phyloP scores from a whole-genome alignment of 2,113 vertebrate genomes.

The Turnix velox region DNA sequence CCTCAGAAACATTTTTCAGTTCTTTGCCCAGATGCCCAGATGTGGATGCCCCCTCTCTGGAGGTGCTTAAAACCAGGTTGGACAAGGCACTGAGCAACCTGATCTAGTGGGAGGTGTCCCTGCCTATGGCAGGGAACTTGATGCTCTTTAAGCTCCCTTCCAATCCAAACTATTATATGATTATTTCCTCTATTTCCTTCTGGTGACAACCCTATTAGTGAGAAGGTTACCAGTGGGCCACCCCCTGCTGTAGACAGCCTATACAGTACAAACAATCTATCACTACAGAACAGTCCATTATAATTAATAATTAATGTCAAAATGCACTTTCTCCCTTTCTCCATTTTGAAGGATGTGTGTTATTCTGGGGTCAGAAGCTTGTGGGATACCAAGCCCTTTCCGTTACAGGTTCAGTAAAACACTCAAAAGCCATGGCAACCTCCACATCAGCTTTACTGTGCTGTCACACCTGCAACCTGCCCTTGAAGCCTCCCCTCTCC shows the following conservation, averaged over 20 bases:
- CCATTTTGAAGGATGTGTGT: neutral
- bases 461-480: neutral
- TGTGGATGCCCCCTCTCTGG: too few relatives aligned
- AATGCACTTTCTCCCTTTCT: neutral
- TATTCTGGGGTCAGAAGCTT: neutral
- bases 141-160: too few relatives aligned
- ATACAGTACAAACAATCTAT: neutral
- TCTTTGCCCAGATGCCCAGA: too few relatives aligned
- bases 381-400: neutral
- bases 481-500: neutral
- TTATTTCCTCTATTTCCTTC: neutral
- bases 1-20: neutral
- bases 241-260: neutral
- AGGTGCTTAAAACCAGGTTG: too few relatives aligned
- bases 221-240: neutral
- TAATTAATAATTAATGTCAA: constrained; percentile 42
- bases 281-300: neutral
- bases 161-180: too few relatives aligned
- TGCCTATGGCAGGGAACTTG: too few relatives aligned
- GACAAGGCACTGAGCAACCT: too few relatives aligned
- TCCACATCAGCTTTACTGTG: neutral
- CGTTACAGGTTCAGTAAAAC: fast-evolving
- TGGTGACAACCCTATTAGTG: neutral
- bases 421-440: neutral
- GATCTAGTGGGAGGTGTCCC: too few relatives aligned